Conservation (phyloP, 2,888 invertebrate species). For the Teinopalpus imperialis region DNA sequence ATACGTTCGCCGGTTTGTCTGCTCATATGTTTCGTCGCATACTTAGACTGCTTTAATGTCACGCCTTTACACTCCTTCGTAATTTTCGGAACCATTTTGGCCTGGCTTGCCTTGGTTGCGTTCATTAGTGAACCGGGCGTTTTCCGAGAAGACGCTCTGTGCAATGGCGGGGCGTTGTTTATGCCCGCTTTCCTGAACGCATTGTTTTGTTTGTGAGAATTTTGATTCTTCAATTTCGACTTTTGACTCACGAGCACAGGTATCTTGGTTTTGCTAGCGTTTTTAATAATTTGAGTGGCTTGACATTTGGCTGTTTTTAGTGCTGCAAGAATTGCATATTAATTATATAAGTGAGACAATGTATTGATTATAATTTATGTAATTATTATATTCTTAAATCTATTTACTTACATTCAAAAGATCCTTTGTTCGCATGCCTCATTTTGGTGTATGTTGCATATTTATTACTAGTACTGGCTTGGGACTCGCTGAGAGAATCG, state of each 20-base stretch:
- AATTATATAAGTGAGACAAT: too few species aligned
- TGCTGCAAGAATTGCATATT: too few species aligned
- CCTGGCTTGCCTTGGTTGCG: constrained; percentile 82
- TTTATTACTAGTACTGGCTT: constrained; percentile 56
- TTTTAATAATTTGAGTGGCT: constrained; percentile 30
- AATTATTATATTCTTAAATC: too few species aligned
- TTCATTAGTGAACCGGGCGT: constrained; percentile 69
- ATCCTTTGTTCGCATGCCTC: constrained; percentile 49
- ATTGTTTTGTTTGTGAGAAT: constrained; percentile 2
- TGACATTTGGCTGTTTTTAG: constrained; percentile 33
- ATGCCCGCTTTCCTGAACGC: background rate
- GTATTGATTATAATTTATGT: too few species aligned
- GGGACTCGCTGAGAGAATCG: constrained; percentile 68
- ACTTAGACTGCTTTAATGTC: constrained; percentile 5
- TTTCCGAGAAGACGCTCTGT: constrained; percentile 32
- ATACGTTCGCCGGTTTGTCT: constrained; percentile 27
- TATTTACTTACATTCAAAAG: constrained; percentile 58
- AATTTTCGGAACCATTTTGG: constrained; percentile 72
- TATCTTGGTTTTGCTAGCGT: constrained; percentile 51
- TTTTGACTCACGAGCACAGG: constrained; percentile 51
- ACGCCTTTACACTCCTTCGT: constrained; percentile 39
- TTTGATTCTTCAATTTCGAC: constrained; percentile 29
- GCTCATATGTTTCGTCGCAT: constrained; percentile 29
- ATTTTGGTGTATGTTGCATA: constrained; percentile 68
- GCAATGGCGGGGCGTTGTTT: constrained; percentile 11